Conservation (phyloP, 2,113 vertebrate genomes). For the Mormyrus iriodes region DNA sequence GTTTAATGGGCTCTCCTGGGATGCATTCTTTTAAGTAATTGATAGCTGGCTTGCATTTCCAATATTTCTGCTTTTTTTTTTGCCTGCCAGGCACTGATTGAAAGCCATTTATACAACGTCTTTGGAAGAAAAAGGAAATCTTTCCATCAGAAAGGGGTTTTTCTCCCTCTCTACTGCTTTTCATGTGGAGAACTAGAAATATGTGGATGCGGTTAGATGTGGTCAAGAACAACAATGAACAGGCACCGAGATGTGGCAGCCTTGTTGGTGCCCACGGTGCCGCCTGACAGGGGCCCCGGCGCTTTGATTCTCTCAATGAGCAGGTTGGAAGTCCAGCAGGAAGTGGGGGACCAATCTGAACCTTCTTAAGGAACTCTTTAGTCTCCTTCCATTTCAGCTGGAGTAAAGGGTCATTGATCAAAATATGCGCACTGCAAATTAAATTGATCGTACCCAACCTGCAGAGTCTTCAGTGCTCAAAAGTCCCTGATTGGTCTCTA, state of each 20-base stretch:
- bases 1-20: constrained; percentile 41
- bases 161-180: not conserved
- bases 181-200: not conserved
- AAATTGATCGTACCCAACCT: not conserved
- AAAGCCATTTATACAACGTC: not conserved
- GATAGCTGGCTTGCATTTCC: constrained; percentile 25
- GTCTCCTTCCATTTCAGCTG: not conserved
- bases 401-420: not conserved
- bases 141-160: not conserved
- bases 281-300: not conserved
- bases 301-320: not conserved
- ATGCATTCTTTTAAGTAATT: constrained; percentile 39
- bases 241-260: not conserved
- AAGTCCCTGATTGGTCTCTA: not conserved
- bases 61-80: constrained; percentile 4
- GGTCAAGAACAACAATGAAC: not conserved
- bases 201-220: not conserved
- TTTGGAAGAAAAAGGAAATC: not conserved
- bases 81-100: not conserved
- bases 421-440: not conserved
- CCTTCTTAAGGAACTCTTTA: not conserved
- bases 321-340: not conserved
- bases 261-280: not conserved
- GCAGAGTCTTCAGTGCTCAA: not conserved
- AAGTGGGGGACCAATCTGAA: not conserved